Evolutionary conservation across 2,113 vertebrate species (phyloP).

Genomic region (Platysternon megacephalum): DNA sequence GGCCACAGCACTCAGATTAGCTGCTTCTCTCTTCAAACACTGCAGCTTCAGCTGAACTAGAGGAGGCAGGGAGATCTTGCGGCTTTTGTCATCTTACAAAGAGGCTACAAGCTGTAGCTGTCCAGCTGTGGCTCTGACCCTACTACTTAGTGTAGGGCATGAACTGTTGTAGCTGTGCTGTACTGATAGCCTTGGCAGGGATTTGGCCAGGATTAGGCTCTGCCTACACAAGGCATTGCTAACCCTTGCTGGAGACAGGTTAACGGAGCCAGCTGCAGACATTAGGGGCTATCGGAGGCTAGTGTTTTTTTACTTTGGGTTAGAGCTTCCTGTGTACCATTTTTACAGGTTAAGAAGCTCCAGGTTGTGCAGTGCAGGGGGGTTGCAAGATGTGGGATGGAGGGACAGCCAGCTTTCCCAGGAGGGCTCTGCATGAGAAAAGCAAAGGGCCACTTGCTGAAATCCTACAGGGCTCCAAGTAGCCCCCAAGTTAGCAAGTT

Average conservation of each 20-base stretch:
- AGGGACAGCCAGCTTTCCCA: not conserved
- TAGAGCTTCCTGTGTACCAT: not conserved
- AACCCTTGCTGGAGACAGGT: not conserved
- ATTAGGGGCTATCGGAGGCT: not conserved
- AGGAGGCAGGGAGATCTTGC: not conserved
- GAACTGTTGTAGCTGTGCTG: not conserved
- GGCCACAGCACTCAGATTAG: not conserved
- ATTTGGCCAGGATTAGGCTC: not conserved
- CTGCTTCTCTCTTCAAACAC: not conserved
- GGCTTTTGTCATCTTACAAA: not conserved
- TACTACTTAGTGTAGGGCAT: accelerated
- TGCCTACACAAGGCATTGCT: not conserved
- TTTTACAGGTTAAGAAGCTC: not conserved
- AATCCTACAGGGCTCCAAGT: not conserved
- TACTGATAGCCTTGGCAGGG: not conserved
- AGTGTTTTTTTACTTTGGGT: not conserved
- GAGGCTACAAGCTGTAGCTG: not conserved
- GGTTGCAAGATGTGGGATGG: not conserved
- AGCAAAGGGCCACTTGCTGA: not conserved
- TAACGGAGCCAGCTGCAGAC: not conserved
- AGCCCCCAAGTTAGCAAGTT: not conserved
- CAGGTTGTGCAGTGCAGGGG: not conserved
- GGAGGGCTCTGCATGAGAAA: not conserved
- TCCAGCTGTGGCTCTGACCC: not conserved
- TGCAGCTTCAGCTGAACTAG: not conserved